Percentiles rank a stretch among this genome's conserved stretches.
These are phyloP conservation scores for Spermophilus dauricus DNA, from an alignment of 2,113 vertebrate genomes.

Conservation along the genomic window DNA sequence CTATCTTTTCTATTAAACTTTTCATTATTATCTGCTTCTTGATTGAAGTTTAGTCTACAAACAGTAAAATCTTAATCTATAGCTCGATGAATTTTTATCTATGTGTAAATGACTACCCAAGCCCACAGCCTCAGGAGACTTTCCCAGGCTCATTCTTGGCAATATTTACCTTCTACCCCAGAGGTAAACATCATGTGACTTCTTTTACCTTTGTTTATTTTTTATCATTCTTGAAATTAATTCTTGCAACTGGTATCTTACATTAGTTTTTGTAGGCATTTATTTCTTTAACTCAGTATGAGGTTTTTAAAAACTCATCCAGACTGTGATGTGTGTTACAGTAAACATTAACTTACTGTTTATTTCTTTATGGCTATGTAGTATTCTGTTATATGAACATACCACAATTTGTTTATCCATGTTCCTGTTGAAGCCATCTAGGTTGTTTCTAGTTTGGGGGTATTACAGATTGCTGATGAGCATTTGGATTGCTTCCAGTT, in stretches of 20 bases:
- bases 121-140: neutral
- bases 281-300: neutral
- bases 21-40: neutral
- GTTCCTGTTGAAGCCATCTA: no score
- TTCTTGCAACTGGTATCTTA: neutral
- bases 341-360: neutral
- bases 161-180: neutral
- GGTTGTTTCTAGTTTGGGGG: no score
- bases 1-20: constrained; percentile 18
- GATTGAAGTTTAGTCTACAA: neutral
- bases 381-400: neutral
- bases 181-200: neutral
- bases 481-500: neutral
- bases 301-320: neutral
- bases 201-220: neutral
- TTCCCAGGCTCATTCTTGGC: neutral
- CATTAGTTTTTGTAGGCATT: neutral
- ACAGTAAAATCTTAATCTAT: neutral
- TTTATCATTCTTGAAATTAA: neutral
- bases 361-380: neutral
- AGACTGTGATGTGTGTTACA: neutral
- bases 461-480: no score
- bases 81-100: neutral
- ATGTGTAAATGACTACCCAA: neutral
- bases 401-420: neutral